phyloP scores from a whole-genome alignment of 2,888 invertebrate genomes.

The Stenotaenia linearis region DNA sequence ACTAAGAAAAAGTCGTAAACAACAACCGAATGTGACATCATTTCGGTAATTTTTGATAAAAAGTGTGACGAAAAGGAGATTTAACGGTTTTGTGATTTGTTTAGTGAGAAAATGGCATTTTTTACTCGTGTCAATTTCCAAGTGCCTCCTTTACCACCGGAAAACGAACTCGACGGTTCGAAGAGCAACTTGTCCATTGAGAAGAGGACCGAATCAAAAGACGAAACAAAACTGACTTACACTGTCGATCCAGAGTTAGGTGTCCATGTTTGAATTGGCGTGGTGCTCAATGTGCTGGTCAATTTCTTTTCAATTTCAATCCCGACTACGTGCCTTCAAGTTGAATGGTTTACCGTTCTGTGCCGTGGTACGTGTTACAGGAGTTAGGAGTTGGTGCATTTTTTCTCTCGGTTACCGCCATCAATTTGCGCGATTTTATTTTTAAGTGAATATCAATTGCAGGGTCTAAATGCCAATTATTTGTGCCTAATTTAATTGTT shows the following conservation, averaged over 20 bases:
- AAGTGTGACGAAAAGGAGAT: background rate
- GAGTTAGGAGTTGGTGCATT: background rate
- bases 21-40: conserved; percentile 83
- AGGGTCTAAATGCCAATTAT: background rate
- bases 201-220: background rate
- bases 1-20: conserved; percentile 76
- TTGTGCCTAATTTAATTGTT: background rate
- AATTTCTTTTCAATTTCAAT: background rate
- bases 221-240: conserved; percentile 36
- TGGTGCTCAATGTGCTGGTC: background rate
- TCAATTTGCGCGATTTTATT: background rate
- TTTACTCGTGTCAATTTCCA: conserved; percentile 60
- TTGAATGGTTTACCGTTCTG: background rate
- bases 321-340: background rate
- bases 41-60: conserved; percentile 70
- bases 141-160: conserved; percentile 41
- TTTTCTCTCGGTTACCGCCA: background rate
- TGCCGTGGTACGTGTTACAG: background rate
- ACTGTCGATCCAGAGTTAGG: conserved; percentile 40
- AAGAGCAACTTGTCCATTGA: conserved; percentile 14
- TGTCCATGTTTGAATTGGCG: conserved; percentile 39
- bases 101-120: conserved; percentile 93
- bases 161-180: conserved; percentile 33
- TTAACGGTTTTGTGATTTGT: background rate
- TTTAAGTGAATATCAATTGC: background rate